phyloP scores from a whole-genome alignment of 2,113 vertebrate genomes.

The Malaclemys terrapin region DNA sequence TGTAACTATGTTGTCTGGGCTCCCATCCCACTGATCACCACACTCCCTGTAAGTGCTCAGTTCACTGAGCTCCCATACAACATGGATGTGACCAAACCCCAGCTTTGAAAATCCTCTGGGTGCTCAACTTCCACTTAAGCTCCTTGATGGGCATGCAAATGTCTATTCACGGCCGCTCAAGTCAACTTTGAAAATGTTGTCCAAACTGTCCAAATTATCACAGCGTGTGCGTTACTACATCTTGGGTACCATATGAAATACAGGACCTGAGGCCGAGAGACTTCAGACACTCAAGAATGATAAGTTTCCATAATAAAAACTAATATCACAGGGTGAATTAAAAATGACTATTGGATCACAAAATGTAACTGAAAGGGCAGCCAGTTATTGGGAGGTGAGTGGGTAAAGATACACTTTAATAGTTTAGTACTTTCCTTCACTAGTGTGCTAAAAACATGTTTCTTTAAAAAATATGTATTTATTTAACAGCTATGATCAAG shows the following conservation, averaged over 20 bases:
- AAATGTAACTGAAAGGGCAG: neutral
- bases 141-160: neutral
- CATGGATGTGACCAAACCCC: neutral
- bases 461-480: neutral
- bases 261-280: neutral
- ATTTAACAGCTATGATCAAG: neutral
- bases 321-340: neutral
- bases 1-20: neutral
- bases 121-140: neutral
- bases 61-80: neutral
- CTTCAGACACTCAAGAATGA: neutral
- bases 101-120: neutral
- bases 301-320: neutral
- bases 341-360: neutral
- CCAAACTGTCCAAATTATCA: accelerated
- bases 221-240: neutral
- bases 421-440: neutral
- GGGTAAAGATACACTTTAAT: neutral
- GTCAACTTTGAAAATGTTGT: neutral
- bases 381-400: neutral
- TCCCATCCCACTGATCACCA: neutral
- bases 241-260: neutral
- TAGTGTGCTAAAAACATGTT: neutral
- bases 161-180: neutral
- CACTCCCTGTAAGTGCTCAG: neutral